Percentiles rank a stretch among this genome's conserved stretches.
Evolutionary conservation across 1,140 invertebrate genomes (phyloP).

Genomic region (Bombus breviceps): DNA sequence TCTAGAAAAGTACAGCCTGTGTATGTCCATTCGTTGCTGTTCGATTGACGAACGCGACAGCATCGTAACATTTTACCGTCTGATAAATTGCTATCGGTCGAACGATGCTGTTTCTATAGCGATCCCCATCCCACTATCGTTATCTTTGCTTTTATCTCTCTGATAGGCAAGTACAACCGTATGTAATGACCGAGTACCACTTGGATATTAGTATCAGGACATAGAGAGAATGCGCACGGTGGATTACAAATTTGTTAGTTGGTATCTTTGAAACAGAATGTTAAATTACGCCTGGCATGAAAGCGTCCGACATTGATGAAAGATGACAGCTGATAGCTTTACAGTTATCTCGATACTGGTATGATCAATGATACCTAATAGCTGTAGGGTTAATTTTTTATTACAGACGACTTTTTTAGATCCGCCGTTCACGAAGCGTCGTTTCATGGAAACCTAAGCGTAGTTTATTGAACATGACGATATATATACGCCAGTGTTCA

Average conservation of each 20-base stretch:
- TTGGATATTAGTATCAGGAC: not conserved
- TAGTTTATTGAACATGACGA: too few relatives aligned
- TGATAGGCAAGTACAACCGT: not conserved
- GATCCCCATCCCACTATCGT: not conserved
- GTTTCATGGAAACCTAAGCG: too few relatives aligned
- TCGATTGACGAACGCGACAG: not conserved
- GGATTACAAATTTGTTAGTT: not conserved
- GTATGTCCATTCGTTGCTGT: not conserved
- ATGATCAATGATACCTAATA: too few relatives aligned
- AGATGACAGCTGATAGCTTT: too few relatives aligned
- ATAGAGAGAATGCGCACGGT: not conserved
- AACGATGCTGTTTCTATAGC: not conserved
- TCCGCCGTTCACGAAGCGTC: too few relatives aligned
- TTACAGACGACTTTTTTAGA: too few relatives aligned
- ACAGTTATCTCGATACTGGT: too few relatives aligned
- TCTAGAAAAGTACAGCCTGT: not conserved
- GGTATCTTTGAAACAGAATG: not conserved
- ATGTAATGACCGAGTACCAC: not conserved
- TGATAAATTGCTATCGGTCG: conserved; percentile 37
- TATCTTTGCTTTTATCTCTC: not conserved
- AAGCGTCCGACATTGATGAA: too few relatives aligned
- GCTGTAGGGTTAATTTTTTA: too few relatives aligned
- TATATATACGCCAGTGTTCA: too few relatives aligned
- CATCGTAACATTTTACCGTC: not conserved
- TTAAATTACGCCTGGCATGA: not conserved